Base-by-base conservation (phyloP, 2,797 vertebrate species). In the Poecilia wingei region DNA sequence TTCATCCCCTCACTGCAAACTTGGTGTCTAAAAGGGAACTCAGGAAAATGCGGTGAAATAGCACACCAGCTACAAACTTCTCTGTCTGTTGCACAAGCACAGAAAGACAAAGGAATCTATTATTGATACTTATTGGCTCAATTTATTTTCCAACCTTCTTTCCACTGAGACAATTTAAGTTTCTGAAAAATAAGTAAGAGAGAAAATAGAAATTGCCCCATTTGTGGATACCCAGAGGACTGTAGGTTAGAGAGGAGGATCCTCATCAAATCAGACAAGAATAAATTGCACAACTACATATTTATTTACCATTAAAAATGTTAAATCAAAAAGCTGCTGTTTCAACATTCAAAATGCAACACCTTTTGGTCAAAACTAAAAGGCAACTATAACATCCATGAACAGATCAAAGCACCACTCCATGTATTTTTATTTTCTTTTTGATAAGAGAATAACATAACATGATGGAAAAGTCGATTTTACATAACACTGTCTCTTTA, bases 11-110 rank as follows among this genome's bases (percentile, higher is more conserved):
- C 82, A 81, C 86, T 91, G 88, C 78, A 86, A 82, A 88, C 87
- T 79, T 87, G 87, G 55, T 72, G 81, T 86, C 82, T 86, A 87
- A 90, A 74, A 78, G 78, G 79, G 81, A 89, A 82, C 83, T 90
- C 72, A 69, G 78, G 82, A 77, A 81, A 86, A 90, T 83, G 75
- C 68, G 86, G 86, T 81, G 81, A 78, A 86, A 90, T 82, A 90
- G 87, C 87, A 89, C 79, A 76, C 86, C 71, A 81, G 79, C 92
- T 87, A 89, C 88, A 90, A 81, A 75, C 81, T 51, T 77, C 25
- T 69, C 69, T 75, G 69, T 43, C 31, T 75, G 55, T 49, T 72
- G 43, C 84, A 49, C 76, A 53, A 74, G 46, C 78, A 31, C 64
- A 57, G 51, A 28, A 18, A 20, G 33, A 25, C 59, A 46, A 31